Evolutionary conservation across 2,113 vertebrate species (phyloP).

Genomic region (Microtus richardsoni): DNA sequence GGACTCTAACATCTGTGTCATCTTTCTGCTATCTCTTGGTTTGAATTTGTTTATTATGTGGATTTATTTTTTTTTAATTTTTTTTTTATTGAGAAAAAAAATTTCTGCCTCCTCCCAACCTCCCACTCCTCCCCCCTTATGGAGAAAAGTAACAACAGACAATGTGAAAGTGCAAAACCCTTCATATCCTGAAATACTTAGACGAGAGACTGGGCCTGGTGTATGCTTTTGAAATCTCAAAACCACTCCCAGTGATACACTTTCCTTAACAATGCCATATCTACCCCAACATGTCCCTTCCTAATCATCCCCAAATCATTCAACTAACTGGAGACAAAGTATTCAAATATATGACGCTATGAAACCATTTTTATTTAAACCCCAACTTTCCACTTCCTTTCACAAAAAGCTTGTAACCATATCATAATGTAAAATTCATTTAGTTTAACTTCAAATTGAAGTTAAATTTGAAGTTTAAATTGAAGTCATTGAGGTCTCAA

Average conservation of each 20-base stretch:
- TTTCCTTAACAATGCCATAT: not conserved
- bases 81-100: no score
- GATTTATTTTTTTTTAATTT: no score
- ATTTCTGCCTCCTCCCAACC: no score
- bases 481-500: not conserved
- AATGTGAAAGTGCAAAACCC: not conserved
- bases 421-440: not conserved
- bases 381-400: not conserved
- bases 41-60: slow-evolving; percentile 62
- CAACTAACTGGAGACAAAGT: not conserved
- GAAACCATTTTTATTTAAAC: not conserved
- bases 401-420: not conserved
- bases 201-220: not conserved
- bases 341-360: not conserved
- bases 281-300: no score
- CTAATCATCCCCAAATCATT: not conserved
- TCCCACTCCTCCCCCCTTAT: no score
- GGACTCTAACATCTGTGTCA: slow-evolving; percentile 64
- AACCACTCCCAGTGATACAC: not conserved
- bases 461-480: no score
- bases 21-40: slow-evolving; percentile 52
- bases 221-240: not conserved
- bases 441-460: not conserved
- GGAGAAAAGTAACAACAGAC: slow-evolving; percentile 62
- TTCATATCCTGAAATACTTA: not conserved